phyloP scores from a whole-genome alignment of 2,113 vertebrate species.

The Hippocampus barbouri region DNA sequence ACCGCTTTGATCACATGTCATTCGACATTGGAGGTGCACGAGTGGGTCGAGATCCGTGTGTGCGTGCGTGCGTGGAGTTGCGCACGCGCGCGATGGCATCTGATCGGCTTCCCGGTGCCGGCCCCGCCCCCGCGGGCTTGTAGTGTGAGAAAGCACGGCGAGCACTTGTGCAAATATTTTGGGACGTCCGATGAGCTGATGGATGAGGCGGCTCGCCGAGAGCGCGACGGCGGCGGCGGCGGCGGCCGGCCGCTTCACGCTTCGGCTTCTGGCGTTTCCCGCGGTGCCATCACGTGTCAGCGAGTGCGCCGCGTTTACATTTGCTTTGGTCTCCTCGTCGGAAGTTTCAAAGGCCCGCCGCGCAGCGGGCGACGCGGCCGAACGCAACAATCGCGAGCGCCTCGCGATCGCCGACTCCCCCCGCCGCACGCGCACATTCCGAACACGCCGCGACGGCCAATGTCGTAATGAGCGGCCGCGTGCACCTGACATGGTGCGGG shows the following conservation, averaged over 20 bases:
- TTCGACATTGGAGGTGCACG: no score
- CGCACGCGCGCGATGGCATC: not conserved
- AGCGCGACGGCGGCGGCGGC: slow-evolving; percentile 18
- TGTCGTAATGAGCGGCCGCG: not conserved
- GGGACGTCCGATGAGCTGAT: slow-evolving; percentile 46
- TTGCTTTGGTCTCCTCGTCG: not conserved
- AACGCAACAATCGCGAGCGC: not conserved
- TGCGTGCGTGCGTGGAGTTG: not conserved
- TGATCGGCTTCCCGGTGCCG: not conserved
- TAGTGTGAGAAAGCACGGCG: slow-evolving; percentile 50
- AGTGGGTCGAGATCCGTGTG: not conserved
- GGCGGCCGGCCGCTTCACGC: slow-evolving; percentile 24
- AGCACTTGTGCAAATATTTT: slow-evolving; percentile 58
- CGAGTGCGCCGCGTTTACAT: not conserved
- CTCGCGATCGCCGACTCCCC: not conserved
- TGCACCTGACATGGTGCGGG: no score
- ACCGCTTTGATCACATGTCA: not conserved
- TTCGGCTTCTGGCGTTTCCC: slow-evolving; percentile 50
- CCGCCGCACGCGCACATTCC: not conserved
- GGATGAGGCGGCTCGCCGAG: slow-evolving; percentile 37
- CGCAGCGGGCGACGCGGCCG: not conserved
- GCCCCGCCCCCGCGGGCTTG: not conserved
- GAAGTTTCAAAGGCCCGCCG: not conserved
- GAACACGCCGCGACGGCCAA: not conserved
- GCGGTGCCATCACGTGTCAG: not conserved